These are phyloP conservation scores for Sylvicapra grimmia DNA, from an alignment of 2,113 vertebrate genomes.

Conservation along the genomic window DNA sequence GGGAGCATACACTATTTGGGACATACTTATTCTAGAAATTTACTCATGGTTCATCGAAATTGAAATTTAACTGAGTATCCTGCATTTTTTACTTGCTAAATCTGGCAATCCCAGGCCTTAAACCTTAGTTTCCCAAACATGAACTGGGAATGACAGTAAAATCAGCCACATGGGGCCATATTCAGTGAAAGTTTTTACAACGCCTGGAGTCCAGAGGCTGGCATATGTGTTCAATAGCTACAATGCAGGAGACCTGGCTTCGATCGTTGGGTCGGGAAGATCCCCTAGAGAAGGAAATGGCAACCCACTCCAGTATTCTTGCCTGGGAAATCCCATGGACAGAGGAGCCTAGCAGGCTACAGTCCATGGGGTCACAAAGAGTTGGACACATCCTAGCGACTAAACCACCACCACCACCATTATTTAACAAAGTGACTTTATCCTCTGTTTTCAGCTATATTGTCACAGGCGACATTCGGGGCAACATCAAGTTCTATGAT, in stretches of 20 bases:
- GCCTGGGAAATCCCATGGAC: not conserved
- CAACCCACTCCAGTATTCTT: not conserved
- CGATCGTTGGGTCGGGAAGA: not conserved
- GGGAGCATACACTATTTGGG: not conserved
- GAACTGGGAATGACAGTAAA: not conserved
- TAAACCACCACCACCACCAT: not conserved
- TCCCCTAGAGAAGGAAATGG: not conserved
- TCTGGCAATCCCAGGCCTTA: not conserved
- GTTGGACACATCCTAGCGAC: not conserved
- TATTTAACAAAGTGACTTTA: rapidly evolving
- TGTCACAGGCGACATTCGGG: conserved; percentile 86
- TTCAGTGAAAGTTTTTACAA: not conserved
- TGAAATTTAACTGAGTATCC: not conserved
- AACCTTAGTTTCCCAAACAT: not conserved
- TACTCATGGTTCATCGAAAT: not conserved
- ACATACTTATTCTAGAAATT: not conserved
- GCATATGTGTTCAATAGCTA: rapidly evolving
- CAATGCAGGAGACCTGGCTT: not conserved
- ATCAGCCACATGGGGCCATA: not conserved
- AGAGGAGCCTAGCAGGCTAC: not conserved
- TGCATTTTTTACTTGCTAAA: not conserved
- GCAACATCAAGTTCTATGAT: conserved; percentile 87
- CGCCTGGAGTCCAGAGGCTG: rapidly evolving
- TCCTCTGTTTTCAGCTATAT: conserved; percentile 79
- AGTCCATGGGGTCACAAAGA: not conserved